Percentiles rank a stretch among this genome's conserved stretches.
These are phyloP conservation scores for Cataglyphis rosenhaueri DNA, from an alignment of 2,888 invertebrate genomes.

Conservation along the genomic window DNA sequence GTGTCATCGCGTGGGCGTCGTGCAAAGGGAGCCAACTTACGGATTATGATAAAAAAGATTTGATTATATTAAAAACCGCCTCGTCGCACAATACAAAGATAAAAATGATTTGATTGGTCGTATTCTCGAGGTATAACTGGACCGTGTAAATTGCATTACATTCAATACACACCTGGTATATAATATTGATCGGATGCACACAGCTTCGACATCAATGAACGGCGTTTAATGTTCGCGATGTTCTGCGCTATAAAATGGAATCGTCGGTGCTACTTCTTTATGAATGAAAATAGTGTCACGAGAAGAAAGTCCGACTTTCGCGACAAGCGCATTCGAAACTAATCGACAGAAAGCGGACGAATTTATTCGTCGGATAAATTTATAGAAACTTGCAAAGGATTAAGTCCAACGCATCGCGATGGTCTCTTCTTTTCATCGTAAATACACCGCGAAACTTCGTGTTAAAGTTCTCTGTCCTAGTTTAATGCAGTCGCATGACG, in stretches of 20 bases:
- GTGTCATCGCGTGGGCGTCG: conserved; percentile 31
- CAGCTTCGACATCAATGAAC: conserved; percentile 46
- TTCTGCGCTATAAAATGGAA: conserved; percentile 70
- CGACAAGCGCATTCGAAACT: not conserved
- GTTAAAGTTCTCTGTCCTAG: conserved; percentile 43
- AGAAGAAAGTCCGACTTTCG: conserved; percentile 52
- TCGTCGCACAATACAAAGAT: not conserved
- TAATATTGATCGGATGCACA: conserved; percentile 39
- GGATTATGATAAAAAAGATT: conserved; percentile 10
- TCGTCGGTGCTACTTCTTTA: conserved; percentile 73
- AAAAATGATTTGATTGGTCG: conserved; percentile 35
- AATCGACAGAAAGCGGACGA: not conserved
- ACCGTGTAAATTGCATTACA: conserved; percentile 48
- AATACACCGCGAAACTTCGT: conserved; percentile 33
- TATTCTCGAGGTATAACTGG: conserved; percentile 38
- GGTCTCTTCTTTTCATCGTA: not conserved
- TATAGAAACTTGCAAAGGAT: not conserved
- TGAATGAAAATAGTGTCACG: conserved; percentile 75
- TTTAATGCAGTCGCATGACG: conserved; percentile 47
- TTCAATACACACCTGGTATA: conserved; percentile 43
- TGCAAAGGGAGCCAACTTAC: not conserved
- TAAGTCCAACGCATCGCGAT: not conserved
- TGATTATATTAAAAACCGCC: conserved; percentile 5
- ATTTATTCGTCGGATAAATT: not conserved
- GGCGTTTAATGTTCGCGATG: conserved; percentile 30